Evolutionary conservation across 2,113 vertebrate genomes (phyloP).

Genomic region (Chionis minor): DNA sequence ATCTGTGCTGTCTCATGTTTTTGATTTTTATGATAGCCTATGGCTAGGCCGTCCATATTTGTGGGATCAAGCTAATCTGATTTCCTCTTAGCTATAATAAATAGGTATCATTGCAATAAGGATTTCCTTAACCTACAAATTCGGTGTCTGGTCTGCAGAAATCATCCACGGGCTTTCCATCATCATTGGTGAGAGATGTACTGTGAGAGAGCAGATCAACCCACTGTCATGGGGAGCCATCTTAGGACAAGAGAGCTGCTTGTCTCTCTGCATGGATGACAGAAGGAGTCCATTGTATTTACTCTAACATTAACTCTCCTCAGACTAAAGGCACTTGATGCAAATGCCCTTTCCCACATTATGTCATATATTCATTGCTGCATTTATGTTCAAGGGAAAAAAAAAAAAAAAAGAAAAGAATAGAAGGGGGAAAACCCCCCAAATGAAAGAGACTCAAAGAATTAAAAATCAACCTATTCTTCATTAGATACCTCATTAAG

Average conservation of each 20-base stretch:
- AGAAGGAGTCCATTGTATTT: background rate
- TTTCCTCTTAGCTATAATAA: background rate
- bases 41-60: background rate
- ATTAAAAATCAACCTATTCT: background rate
- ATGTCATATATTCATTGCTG: background rate
- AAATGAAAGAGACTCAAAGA: background rate
- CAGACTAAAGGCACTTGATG: background rate
- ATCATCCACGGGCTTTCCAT: background rate
- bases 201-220: background rate
- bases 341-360: background rate
- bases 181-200: background rate
- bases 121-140: background rate
- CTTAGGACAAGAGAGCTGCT: background rate
- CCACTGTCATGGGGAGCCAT: background rate
- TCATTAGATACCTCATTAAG: background rate
- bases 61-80: background rate
- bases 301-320: background rate
- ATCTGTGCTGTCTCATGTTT: background rate
- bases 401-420: too few species aligned
- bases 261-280: background rate
- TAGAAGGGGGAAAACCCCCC: too few species aligned
- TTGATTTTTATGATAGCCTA: background rate
- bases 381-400: background rate
- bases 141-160: background rate
- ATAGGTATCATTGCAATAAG: background rate